Evolutionary conservation across 2,113 vertebrate genomes (phyloP).

Genomic region (Aspiorhynchus laticeps): DNA sequence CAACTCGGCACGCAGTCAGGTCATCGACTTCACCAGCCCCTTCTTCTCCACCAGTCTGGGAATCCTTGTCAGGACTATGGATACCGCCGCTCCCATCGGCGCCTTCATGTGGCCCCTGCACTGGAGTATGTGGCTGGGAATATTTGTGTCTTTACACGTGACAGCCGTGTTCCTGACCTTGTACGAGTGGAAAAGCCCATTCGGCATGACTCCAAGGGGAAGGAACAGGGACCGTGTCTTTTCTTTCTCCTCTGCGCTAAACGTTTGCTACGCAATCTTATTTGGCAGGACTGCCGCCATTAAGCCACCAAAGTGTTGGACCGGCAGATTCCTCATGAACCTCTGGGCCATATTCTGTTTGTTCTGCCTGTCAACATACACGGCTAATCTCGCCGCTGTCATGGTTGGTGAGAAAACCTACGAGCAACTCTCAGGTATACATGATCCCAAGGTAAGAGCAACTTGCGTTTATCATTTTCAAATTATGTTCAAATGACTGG

Average conservation of each 20-base stretch:
- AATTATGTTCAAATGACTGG: not conserved
- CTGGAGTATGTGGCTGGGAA: constrained; percentile 98
- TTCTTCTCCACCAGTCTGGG: constrained; percentile 98
- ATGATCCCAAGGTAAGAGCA: constrained; percentile 90
- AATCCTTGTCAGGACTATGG: constrained; percentile 90
- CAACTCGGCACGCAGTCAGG: constrained; percentile 90
- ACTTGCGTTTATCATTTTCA: constrained; percentile 77
- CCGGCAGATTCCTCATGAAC: constrained; percentile 95
- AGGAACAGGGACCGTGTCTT: constrained; percentile 89
- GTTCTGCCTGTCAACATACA: constrained; percentile 96
- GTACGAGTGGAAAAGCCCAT: constrained; percentile 97
- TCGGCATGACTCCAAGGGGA: constrained; percentile 91
- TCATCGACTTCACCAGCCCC: constrained; percentile 95
- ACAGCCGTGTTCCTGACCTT: constrained; percentile 93
- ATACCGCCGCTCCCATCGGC: constrained; percentile 88
- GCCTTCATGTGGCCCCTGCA: constrained; percentile 98
- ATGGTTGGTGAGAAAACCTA: constrained; percentile 98
- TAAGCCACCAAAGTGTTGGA: constrained; percentile 96
- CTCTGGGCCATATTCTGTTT: constrained; percentile 98
- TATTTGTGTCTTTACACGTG: constrained; percentile 91
- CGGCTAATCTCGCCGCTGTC: constrained; percentile 92
- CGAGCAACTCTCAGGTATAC: constrained; percentile 92
- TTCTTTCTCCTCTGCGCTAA: constrained; percentile 96
- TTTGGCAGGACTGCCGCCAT: constrained; percentile 93
- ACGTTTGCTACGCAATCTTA: constrained; percentile 95